These are phyloP conservation scores for Caracal caracal DNA, from an alignment of 2,113 vertebrate genomes.

Conservation along the genomic window DNA sequence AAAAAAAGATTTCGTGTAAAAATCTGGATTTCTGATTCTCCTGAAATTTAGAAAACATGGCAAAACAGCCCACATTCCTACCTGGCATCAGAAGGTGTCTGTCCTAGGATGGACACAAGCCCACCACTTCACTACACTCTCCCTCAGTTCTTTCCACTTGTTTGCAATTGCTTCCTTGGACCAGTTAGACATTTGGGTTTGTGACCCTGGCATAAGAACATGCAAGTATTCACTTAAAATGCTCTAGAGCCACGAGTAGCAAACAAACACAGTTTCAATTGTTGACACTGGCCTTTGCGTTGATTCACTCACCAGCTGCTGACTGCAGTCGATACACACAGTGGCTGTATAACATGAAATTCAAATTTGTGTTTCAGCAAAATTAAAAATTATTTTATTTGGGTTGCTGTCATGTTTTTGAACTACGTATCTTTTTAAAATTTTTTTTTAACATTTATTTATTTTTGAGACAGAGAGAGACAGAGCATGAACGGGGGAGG, in stretches of 20 bases:
- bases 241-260: background rate
- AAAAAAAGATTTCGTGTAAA: background rate
- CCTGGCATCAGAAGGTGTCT: background rate
- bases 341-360: background rate
- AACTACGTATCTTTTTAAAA: background rate
- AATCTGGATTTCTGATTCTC: slow-evolving; percentile 24
- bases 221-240: background rate
- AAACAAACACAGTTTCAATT: background rate
- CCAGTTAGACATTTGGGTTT: background rate
- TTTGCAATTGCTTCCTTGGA: background rate
- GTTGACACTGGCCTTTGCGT: background rate
- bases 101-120: background rate
- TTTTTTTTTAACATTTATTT: no score
- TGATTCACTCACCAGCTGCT: background rate
- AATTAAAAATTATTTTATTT: slow-evolving; percentile 5
- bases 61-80: background rate
- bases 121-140: background rate
- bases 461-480: no score
- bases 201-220: background rate
- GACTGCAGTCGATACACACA: no score
- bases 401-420: background rate
- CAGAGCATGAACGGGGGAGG: no score
- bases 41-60: background rate
- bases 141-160: background rate
- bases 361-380: background rate